Evolutionary conservation across 1,140 invertebrate genomes (phyloP), one percentile per base, ranked within the genome.

Genomic region (Hypsibius dujardini): DNA sequence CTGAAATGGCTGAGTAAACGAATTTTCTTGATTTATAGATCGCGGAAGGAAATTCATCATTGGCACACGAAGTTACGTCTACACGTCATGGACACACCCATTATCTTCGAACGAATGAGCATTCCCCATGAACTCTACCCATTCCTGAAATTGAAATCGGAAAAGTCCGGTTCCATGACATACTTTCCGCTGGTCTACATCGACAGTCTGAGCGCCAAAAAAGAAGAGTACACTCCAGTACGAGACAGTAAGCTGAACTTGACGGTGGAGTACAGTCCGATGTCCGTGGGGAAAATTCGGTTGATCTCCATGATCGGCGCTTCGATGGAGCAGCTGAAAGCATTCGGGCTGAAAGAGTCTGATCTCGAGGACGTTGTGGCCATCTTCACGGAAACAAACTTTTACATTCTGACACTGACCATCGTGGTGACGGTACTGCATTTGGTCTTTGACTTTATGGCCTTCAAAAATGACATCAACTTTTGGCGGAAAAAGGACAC

Each of bases 281-380:
- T 81, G 47, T 79, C 81, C n/a, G 76, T 83, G 62, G 84, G 84
- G 3, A 83, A 81, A 75, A 75, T 84, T 46, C 77, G 80, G 56
- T 73, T 75, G 72, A 70, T 74, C 76, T 79, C 71, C 80, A 95
- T 75, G 85, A 89, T 95, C 75, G 85, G 90, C 75, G 81, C 86
- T 45, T 87, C 90, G 1, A 85, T 95, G 74, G 80, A 85, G 46
- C 85, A 85, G 56, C 83, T 96, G 72, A 80, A 85, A 28, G 75
- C 79, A 47, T 80, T 92, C 46, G 94, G 94, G 40, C 96, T 98
- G 76, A 87, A 87, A 69, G 86, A 88, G 69, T 95, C 95, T 80
- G 94, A 98, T 81, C 82, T 93, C 60, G 94, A 98, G 82, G 93
- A 98, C 83, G 86, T 97, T 0, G 98, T 97, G 81, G 88, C 88